Conservation (phyloP, 2,797 vertebrate species). For the Pangasius mekongensis region DNA sequence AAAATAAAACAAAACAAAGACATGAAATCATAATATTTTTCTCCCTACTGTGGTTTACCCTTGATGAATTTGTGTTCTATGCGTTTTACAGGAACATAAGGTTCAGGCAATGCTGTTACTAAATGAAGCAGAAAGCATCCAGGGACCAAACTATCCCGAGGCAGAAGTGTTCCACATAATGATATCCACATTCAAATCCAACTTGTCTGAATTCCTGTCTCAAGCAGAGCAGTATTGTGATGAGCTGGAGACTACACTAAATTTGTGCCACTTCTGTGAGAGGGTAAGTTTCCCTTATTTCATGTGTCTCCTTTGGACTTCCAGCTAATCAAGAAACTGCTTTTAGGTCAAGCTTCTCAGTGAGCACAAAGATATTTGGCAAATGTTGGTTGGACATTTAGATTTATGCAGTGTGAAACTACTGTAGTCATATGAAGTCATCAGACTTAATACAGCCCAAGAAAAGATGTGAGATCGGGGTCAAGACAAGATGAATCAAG, state of each 20-base stretch:
- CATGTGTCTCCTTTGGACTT: background rate
- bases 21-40: background rate
- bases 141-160: constrained; percentile 68
- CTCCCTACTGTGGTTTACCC: background rate
- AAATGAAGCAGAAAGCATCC: constrained; percentile 80
- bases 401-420: background rate
- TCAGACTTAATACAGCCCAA: background rate
- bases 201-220: constrained; percentile 82
- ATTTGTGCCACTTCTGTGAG: constrained; percentile 81
- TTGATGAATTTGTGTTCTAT: background rate
- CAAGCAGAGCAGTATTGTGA: constrained; percentile 81
- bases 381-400: background rate
- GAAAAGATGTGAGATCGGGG: background rate
- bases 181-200: constrained; percentile 75
- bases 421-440: background rate
- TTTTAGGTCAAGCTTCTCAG: background rate
- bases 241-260: constrained; percentile 79
- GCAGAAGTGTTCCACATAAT: constrained; percentile 74
- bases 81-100: constrained; percentile 79
- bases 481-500: background rate
- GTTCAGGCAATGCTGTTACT: constrained; percentile 79
- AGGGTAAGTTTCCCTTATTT: constrained; percentile 74
- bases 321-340: background rate
- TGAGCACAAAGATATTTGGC: background rate
- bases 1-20: background rate